phyloP scores from a whole-genome alignment of 2,888 invertebrate genomes.

The Andrena marginata region DNA sequence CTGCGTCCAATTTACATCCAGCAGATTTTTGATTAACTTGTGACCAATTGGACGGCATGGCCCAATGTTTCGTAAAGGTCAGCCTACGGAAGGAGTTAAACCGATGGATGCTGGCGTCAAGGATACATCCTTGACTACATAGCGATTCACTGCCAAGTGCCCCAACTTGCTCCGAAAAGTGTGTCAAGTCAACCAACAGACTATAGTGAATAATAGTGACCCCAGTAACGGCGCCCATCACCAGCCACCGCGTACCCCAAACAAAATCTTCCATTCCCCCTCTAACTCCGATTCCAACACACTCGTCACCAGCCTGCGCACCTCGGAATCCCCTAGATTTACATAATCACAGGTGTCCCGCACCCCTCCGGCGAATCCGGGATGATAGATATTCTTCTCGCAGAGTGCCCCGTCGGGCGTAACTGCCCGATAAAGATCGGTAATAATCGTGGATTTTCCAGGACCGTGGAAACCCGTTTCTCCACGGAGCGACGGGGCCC shows the following conservation, averaged over 20 bases:
- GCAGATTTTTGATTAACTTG: neutral
- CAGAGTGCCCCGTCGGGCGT: neutral
- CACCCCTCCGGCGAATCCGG: neutral
- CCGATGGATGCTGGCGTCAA: no score
- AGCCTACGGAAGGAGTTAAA: no score
- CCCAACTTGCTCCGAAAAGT: no score
- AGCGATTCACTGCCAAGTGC: no score
- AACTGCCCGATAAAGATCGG: constrained; percentile 1
- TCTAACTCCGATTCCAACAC: neutral
- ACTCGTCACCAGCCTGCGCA: neutral
- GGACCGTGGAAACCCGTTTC: constrained; percentile 17
- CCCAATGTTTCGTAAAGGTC: no score
- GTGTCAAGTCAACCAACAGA: no score
- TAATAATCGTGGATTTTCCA: constrained; percentile 34
- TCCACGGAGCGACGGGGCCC: neutral
- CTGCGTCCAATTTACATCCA: neutral
- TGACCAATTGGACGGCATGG: no score
- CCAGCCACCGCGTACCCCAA: no score
- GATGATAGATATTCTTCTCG: constrained; percentile 13
- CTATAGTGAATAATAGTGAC: no score
- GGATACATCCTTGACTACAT: no score
- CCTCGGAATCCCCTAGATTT: neutral
- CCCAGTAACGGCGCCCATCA: no score
- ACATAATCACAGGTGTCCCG: neutral
- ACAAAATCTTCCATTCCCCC: neutral